phyloP scores from a whole-genome alignment of 2,888 invertebrate genomes.

The Tridacna crocea region DNA sequence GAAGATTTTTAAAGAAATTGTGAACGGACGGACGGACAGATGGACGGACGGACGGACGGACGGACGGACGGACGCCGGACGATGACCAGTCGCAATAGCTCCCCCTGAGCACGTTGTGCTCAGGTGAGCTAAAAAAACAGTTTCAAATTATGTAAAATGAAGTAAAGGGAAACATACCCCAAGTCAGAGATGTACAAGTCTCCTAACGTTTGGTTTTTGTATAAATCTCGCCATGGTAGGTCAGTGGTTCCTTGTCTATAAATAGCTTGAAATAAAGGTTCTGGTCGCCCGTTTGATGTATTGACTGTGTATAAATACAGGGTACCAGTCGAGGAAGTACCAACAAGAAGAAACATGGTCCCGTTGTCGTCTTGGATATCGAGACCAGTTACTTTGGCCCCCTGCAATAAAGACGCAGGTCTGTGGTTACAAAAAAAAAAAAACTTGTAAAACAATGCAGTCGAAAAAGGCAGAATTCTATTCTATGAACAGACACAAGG shows the following conservation, averaged over 20 bases:
- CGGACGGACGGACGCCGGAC: no score
- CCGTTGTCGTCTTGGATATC: slow-evolving; percentile 64
- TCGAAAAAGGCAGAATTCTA: no score
- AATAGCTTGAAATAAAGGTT: slow-evolving; percentile 60
- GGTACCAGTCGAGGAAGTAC: slow-evolving; percentile 65
- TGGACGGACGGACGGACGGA: no score
- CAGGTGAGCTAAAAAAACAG: no score
- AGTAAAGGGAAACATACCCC: slow-evolving; percentile 43
- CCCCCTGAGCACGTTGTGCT: no score
- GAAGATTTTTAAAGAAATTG: no score
- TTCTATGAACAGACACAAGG: no score
- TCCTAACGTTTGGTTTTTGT: slow-evolving; percentile 55
- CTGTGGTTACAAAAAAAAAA: background rate
- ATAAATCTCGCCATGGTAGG: slow-evolving; percentile 65
- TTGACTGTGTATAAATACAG: slow-evolving; percentile 66
- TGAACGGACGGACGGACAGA: no score
- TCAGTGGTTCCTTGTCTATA: slow-evolving; percentile 54
- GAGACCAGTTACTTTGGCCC: slow-evolving; percentile 63
- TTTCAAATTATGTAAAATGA: no score
- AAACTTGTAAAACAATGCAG: no score
- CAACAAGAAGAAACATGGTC: slow-evolving; percentile 57
- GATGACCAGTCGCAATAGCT: no score
- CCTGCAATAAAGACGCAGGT: slow-evolving; percentile 47
- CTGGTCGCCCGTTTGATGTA: slow-evolving; percentile 44
- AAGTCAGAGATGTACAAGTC: slow-evolving; percentile 64